Percentiles rank a stretch among this genome's conserved stretches.
Evolutionary conservation across 2,888 invertebrate genomes (phyloP).

Genomic region (Drosophila tripunctata): DNA sequence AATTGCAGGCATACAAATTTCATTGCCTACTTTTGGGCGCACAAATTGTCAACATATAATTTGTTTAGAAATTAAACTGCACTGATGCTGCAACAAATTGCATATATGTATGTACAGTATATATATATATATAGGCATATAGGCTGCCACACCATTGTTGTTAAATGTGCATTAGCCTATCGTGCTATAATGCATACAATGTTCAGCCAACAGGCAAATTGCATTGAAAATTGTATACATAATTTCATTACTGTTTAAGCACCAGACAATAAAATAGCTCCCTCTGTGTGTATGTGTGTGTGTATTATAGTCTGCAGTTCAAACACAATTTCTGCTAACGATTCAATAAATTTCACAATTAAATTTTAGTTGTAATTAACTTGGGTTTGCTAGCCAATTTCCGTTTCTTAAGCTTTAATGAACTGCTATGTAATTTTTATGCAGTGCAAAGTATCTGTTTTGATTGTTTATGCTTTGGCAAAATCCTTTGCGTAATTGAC

Average conservation of each 20-base stretch:
- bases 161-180: slow-evolving; percentile 36
- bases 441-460: neutral
- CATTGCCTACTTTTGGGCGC: slow-evolving; percentile 49
- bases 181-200: slow-evolving; percentile 17
- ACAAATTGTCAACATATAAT: slow-evolving; percentile 57
- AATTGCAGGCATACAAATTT: slow-evolving; percentile 42
- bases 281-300: slow-evolving; percentile 15
- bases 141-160: slow-evolving; percentile 20
- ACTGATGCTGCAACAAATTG: slow-evolving; percentile 38
- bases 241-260: slow-evolving; percentile 41
- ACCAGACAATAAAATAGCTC: slow-evolving; percentile 1
- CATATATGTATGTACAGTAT: too few species aligned
- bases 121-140: too few species aligned
- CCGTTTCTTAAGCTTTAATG: neutral
- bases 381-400: neutral
- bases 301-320: neutral
- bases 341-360: neutral
- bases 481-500: slow-evolving; percentile 58
- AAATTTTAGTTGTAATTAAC: neutral
- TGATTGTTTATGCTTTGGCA: slow-evolving; percentile 28
- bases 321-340: neutral
- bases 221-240: slow-evolving; percentile 35
- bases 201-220: slow-evolving; percentile 54
- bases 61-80: slow-evolving; percentile 69
- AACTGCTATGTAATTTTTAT: neutral